Evolutionary conservation across 2,888 invertebrate species (phyloP).

Genomic region (Andrena chrysosceles): DNA sequence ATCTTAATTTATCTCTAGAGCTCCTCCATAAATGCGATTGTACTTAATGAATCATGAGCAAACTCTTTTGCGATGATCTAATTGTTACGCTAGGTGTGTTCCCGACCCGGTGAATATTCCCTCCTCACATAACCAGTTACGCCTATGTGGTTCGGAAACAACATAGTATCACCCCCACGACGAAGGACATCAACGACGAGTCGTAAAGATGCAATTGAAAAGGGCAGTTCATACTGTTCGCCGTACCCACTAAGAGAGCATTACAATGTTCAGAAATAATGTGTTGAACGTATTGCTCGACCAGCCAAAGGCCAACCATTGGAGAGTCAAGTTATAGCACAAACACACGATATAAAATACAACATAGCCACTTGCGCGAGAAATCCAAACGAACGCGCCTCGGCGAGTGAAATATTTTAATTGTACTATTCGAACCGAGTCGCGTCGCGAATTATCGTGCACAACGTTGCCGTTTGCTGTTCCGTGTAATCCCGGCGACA

Average conservation of each 20-base stretch:
- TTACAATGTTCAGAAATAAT: conserved; percentile 63
- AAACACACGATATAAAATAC: conserved; percentile 63
- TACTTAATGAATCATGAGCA: conserved; percentile 72
- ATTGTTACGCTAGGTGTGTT: conserved; percentile 64
- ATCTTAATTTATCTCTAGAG: conserved; percentile 48
- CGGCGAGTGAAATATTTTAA: conserved; percentile 43
- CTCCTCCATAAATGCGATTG: conserved; percentile 71
- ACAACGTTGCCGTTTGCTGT: conserved; percentile 24
- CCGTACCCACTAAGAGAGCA: conserved; percentile 71
- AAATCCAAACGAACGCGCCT: conserved; percentile 61
- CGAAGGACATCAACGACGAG: conserved; percentile 64
- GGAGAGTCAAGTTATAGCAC: conserved; percentile 53
- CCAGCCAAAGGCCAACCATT: conserved; percentile 39
- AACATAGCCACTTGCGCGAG: conserved; percentile 53
- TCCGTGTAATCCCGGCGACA: conserved; percentile 26
- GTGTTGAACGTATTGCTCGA: conserved; percentile 44
- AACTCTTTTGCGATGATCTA: conserved; percentile 63
- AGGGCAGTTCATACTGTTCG: conserved; percentile 68
- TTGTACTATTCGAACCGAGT: conserved; percentile 34
- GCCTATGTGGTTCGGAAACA: conserved; percentile 60
- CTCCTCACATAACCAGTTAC: conserved; percentile 54
- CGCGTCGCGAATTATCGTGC: conserved; percentile 14
- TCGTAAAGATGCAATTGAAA: conserved; percentile 60
- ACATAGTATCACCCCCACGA: conserved; percentile 51
- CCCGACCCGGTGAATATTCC: conserved; percentile 56